Base-by-base conservation (phyloP, 2,888 invertebrate species). In the Gonocerus acuteangulatus region DNA sequence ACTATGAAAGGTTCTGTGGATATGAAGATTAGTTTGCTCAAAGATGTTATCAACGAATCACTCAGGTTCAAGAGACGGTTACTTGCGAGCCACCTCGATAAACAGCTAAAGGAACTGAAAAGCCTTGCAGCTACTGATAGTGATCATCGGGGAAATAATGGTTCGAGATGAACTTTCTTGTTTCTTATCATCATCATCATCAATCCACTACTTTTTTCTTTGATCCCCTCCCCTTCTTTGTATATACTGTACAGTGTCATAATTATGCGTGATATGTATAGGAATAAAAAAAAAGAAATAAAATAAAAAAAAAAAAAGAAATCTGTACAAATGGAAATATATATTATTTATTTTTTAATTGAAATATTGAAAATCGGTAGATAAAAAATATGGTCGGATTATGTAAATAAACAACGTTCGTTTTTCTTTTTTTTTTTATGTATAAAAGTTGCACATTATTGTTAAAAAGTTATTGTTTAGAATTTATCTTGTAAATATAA, bases 31-130 rank as follows among this genome's bases (percentile, higher is more conserved):
- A 80, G 81, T 70, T 80, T 87, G 74, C 77, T 87, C 65, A 81
- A 82, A 68, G 83, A 87, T 70, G 81, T 87, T 66, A 85, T 87
- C 68, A 81, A 82, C 69, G 89, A 89, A 77, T 85, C 87, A 48
- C 76, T 86, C 69, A 78, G 89, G 69, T 89, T 89, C 74, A 89
- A 89, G 73, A 78, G 88, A 69, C 83, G 84, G 72, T 80, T 80
- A 68, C 77, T 89, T 66, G 86, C 85, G 15, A 64, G 62, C 48
- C 64, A 61, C 48, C 52, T 62, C n/a, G 64, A 65, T 49, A 65
- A 62, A 18, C 62, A 63, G 56, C 49, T 65, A 6, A 65, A 65
- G 48, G 57, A 59, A 19, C 62, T 65, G 4, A 52, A 52, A 47
- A 54, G 34, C 44, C 27, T 54, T 19, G 15, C 47, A 11, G 15